Percentiles rank a stretch among this genome's conserved stretches.
Evolutionary conservation across 1,140 invertebrate species (phyloP).

Genomic region (Triops longicaudatus): DNA sequence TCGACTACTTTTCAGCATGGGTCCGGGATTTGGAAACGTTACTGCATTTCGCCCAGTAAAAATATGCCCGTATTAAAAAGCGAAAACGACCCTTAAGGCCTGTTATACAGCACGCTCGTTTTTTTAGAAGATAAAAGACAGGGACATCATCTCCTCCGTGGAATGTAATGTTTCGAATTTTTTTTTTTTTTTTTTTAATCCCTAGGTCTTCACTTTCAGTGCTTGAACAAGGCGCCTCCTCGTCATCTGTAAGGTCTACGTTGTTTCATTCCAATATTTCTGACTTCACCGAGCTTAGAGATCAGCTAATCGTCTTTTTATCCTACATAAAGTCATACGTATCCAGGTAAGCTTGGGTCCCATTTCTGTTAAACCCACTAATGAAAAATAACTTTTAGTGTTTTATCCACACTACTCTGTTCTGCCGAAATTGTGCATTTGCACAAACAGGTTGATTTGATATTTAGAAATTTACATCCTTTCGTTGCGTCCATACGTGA

Average conservation of each 20-base stretch:
- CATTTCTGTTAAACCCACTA: neutral
- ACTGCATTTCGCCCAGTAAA: neutral
- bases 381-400: neutral
- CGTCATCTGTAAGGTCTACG: neutral
- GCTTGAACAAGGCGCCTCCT: neutral
- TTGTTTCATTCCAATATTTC: neutral
- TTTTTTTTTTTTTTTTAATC: neutral
- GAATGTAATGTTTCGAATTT: no score
- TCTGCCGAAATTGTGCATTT: neutral
- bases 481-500: neutral
- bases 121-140: no score
- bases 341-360: neutral
- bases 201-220: neutral
- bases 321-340: neutral
- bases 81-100: neutral
- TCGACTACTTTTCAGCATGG: neutral
- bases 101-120: no score
- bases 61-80: neutral
- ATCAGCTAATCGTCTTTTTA: neutral
- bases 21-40: neutral
- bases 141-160: no score
- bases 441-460: neutral
- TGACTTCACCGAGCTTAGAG: neutral
- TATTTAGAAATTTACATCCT: neutral
- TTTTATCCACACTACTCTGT: neutral